Base-by-base conservation (phyloP, 2,888 invertebrate species). In the Schizotus pectinicornis region DNA sequence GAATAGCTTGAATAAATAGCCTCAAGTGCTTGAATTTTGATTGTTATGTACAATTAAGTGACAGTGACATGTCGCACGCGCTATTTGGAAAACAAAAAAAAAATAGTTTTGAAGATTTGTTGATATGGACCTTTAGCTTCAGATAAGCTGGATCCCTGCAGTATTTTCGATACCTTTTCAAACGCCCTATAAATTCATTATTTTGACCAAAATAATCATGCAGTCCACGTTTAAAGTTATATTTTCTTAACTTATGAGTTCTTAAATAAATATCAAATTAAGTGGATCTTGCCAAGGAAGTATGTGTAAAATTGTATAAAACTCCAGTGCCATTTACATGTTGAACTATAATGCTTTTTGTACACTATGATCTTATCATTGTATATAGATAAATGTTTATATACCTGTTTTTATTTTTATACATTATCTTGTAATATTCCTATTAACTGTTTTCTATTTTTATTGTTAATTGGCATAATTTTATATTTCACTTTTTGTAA, bases 381-480 rank as follows among this genome's bases (percentile, higher is more conserved):
- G 55, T 56, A 56, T 43, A 22, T 22, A 54, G 54, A 56, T 56
- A 48, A 49, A 49, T 48, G 55, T 56, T 56, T 43, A 56, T 56
- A 56, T 42, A 56, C 49, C 43, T 49, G 43, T 56, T 56, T 48
- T 56, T 56, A 56, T 56, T 56, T 56, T 56, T 56, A 56, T 56
- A 56, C 54, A 54, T 54, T 22, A 22, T 22, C 22, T 35, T 9
- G 42, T 36, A 34, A 39, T 37, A 38, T 38, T 39, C 30, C 51
- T 51, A 51, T 12, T 34, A 37, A 37, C 22, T 22, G 13, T 14
- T 6, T 46, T 14, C 32, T 50, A 22, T 50, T 50, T 41, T 35
- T 11, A 38, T 50, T 50, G 50, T 32, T 50, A 41, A 41, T 48
- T 8, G 37, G 30, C 31, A 22, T 22, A 22, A 48, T 37, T 37